A percentile compares a stretch with the other conserved stretches of the same genome.
phyloP scores from a whole-genome alignment of 2,888 invertebrate species.

The Halocaridina rubra region DNA sequence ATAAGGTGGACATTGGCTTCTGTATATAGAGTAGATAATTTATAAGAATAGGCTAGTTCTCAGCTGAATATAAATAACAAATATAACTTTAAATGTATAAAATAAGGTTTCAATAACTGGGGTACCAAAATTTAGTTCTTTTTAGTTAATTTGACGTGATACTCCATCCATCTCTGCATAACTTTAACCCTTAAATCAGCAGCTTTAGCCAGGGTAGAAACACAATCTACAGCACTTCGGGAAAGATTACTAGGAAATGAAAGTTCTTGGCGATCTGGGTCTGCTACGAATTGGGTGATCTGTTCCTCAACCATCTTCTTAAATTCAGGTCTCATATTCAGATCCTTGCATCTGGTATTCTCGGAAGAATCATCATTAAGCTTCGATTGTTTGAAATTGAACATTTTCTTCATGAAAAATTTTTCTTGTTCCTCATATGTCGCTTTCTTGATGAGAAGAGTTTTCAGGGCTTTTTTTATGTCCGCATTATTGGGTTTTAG shows the following conservation, averaged over 20 bases:
- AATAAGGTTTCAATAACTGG: no score
- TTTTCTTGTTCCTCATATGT: slow-evolving; percentile 44
- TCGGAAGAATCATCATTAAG: neutral
- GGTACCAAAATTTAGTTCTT: no score
- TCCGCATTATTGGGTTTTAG: slow-evolving; percentile 46
- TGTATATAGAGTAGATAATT: no score
- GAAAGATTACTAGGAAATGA: slow-evolving; percentile 13
- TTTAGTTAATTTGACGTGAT: no score
- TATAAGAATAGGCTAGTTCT: no score
- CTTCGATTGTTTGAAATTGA: neutral
- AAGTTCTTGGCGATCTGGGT: neutral
- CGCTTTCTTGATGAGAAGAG: slow-evolving; percentile 9
- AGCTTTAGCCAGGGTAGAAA: slow-evolving; percentile 9
- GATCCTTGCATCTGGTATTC: neutral
- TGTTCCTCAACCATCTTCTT: neutral
- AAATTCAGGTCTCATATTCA: neutral
- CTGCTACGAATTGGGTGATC: neutral
- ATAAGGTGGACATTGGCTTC: no score
- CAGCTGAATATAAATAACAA: no score
- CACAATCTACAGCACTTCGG: neutral
- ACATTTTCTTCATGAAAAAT: slow-evolving; percentile 53
- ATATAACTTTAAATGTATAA: no score
- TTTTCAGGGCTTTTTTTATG: slow-evolving; percentile 32
- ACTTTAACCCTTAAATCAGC: neutral
- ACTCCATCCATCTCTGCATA: neutral